These are phyloP conservation scores for Acyrthosiphon pisum DNA, from an alignment of 1,140 invertebrate species.

Conservation along the genomic window DNA sequence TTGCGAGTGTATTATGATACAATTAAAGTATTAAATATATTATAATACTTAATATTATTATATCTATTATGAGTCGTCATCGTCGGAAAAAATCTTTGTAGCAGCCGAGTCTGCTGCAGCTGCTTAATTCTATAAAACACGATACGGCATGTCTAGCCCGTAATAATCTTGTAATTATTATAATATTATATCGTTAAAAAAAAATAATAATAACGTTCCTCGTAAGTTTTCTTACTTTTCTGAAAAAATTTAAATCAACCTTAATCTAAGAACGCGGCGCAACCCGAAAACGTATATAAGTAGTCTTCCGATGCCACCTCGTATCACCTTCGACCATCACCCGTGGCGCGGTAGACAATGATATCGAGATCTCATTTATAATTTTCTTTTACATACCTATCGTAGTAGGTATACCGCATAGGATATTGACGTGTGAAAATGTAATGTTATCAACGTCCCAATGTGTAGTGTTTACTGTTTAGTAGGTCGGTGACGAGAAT, in stretches of 20 bases:
- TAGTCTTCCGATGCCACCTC: background rate
- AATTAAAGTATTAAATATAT: too few species aligned
- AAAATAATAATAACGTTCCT: background rate
- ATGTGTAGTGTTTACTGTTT: background rate
- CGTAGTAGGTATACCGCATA: background rate
- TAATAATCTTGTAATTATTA: too few species aligned
- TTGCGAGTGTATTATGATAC: background rate
- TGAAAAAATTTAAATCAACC: background rate
- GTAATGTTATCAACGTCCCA: background rate
- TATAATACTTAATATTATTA: too few species aligned
- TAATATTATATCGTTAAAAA: background rate
- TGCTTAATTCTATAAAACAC: too few species aligned
- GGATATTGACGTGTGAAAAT: background rate
- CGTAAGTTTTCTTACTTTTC: background rate
- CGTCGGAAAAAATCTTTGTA: background rate
- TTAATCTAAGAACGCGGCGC: background rate
- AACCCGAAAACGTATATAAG: background rate
- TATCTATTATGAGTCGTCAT: background rate
- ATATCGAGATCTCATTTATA: constrained; percentile 31
- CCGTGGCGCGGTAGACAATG: background rate
- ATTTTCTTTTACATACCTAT: background rate
- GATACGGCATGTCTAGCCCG: background rate
- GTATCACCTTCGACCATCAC: background rate
- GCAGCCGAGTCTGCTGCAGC: too few species aligned
- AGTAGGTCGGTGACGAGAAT: background rate